phyloP scores from a whole-genome alignment of 2,113 vertebrate genomes.

The Baryphthengus martii region DNA sequence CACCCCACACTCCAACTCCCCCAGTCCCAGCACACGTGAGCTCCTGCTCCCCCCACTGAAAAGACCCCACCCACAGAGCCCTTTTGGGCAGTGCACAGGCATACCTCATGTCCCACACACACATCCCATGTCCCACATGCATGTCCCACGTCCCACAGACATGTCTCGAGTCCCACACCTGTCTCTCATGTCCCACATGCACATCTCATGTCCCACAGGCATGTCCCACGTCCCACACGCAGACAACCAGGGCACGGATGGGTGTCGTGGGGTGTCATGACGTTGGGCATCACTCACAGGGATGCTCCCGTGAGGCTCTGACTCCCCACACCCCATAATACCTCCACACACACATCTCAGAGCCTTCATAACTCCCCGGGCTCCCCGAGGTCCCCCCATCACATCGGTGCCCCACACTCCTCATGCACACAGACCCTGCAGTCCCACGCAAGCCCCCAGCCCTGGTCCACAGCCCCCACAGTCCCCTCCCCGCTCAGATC shows the following conservation, averaged over 20 bases:
- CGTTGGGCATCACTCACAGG: accelerated
- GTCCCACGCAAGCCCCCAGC: not conserved
- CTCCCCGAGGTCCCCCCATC: not conserved
- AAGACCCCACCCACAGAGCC: not conserved
- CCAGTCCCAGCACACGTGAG: not conserved
- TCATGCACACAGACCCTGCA: accelerated
- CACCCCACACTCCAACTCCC: not conserved
- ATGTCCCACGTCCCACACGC: not conserved
- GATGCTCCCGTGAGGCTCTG: not conserved
- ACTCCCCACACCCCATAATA: not conserved
- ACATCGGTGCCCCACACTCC: not conserved
- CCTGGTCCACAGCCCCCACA: too few relatives aligned
- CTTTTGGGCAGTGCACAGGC: too few relatives aligned
- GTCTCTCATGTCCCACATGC: too few relatives aligned
- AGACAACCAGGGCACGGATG: not conserved
- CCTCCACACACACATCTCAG: not conserved
- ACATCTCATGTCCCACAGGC: accelerated
- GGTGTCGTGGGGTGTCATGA: not conserved
- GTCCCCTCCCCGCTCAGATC: too few relatives aligned
- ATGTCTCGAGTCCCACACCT: not conserved
- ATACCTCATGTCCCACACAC: too few relatives aligned
- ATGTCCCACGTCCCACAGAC: not conserved
- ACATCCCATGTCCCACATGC: accelerated
- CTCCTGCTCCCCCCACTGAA: not conserved
- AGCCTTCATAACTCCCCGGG: not conserved